phyloP scores from a whole-genome alignment of 2,888 invertebrate species.

The Epistrophe grossulariae region DNA sequence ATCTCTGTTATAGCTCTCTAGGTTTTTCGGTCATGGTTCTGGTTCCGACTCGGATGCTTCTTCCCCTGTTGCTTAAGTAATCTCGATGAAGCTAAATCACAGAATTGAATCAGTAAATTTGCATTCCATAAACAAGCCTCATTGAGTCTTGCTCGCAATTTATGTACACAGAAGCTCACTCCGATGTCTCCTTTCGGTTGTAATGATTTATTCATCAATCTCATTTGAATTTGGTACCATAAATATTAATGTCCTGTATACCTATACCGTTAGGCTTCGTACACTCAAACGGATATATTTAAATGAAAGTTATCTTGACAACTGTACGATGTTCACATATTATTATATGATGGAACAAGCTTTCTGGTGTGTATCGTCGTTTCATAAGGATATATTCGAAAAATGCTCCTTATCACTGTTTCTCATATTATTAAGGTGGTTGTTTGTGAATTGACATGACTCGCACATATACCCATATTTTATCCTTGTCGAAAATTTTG shows the following conservation, averaged over 20 bases:
- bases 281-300: conserved; percentile 30
- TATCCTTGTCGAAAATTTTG: conserved; percentile 40
- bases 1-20: neutral
- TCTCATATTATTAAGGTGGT: conserved; percentile 60
- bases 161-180: conserved; percentile 23
- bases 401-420: conserved; percentile 60
- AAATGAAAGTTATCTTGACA: conserved; percentile 55
- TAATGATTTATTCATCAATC: conserved; percentile 76
- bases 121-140: conserved; percentile 66
- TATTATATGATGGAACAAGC: neutral
- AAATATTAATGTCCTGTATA: conserved; percentile 71
- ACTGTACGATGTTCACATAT: neutral
- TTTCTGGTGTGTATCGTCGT: conserved; percentile 2
- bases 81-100: conserved; percentile 56
- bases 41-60: neutral
- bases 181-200: conserved; percentile 29
- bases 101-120: conserved; percentile 72
- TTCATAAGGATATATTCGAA: conserved; percentile 49
- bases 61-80: conserved; percentile 25
- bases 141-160: conserved; percentile 36
- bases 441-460: conserved; percentile 52
- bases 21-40: neutral
- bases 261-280: conserved; percentile 4
- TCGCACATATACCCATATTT: conserved; percentile 4
- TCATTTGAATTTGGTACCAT: conserved; percentile 74